phyloP scores from a whole-genome alignment of 2,113 vertebrate genomes.

The Bolborhynchus lineola region DNA sequence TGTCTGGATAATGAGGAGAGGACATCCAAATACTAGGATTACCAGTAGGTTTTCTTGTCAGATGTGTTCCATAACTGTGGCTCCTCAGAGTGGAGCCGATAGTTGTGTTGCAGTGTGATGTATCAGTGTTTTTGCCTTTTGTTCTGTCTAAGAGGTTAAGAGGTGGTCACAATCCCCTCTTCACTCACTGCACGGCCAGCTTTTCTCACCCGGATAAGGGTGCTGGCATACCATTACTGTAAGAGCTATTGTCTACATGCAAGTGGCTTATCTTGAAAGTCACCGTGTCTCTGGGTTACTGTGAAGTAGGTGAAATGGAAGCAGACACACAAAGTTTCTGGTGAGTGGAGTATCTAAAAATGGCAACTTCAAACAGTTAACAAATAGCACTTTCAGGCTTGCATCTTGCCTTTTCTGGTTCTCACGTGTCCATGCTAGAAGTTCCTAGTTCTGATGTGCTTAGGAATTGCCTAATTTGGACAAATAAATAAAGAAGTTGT shows the following conservation, averaged over 20 bases:
- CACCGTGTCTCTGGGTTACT: neutral
- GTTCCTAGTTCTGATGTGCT: neutral
- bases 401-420: neutral
- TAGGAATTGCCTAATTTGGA: neutral
- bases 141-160: neutral
- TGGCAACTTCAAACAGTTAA: neutral
- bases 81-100: neutral
- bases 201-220: neutral
- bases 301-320: neutral
- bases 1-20: neutral
- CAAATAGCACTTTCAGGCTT: neutral
- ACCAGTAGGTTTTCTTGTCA: neutral
- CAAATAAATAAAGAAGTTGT: neutral
- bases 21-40: neutral
- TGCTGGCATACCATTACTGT: neutral
- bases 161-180: neutral
- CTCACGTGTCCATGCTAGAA: neutral
- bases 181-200: neutral
- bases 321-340: neutral
- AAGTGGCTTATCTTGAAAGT: neutral
- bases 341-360: neutral
- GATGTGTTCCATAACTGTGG: accelerated
- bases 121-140: neutral
- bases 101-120: neutral
- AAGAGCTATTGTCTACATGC: neutral